A percentile compares a stretch with the other conserved stretches of the same genome.
phyloP scores from a whole-genome alignment of 2,888 invertebrate species.

The Tetropium fuscum region DNA sequence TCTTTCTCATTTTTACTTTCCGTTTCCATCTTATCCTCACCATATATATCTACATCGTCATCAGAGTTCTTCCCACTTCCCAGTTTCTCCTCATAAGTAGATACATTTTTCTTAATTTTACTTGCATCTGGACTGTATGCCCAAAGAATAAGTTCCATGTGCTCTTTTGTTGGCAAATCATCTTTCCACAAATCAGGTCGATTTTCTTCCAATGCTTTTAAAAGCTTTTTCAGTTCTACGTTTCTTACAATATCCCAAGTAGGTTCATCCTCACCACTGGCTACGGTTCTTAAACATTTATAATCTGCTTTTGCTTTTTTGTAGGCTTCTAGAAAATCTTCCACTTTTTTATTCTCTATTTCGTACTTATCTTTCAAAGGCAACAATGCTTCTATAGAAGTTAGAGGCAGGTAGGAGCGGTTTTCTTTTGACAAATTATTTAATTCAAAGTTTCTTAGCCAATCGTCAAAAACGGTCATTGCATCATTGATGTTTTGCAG shows the following conservation, averaged over 20 bases:
- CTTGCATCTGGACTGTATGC: slow-evolving; percentile 80
- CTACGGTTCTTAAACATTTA: slow-evolving; percentile 77
- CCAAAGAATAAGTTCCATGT: slow-evolving; percentile 78
- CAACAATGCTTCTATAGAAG: slow-evolving; percentile 70
- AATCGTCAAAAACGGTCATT: slow-evolving; percentile 77
- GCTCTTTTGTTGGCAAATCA: slow-evolving; percentile 77
- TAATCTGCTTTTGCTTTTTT: slow-evolving; percentile 75
- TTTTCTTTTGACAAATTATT: slow-evolving; percentile 77
- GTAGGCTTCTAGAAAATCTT: slow-evolving; percentile 75
- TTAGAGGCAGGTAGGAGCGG: slow-evolving; percentile 75
- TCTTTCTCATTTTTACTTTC: slow-evolving; percentile 34
- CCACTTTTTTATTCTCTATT: slow-evolving; percentile 66
- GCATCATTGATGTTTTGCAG: slow-evolving; percentile 81
- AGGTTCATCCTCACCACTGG: slow-evolving; percentile 68
- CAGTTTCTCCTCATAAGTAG: slow-evolving; percentile 66
- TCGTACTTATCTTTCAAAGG: slow-evolving; percentile 69
- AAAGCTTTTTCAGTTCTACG: slow-evolving; percentile 70
- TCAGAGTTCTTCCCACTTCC: slow-evolving; percentile 50
- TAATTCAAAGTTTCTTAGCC: slow-evolving; percentile 79
- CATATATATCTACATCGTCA: slow-evolving; percentile 48
- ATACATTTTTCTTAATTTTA: slow-evolving; percentile 73
- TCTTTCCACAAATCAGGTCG: slow-evolving; percentile 73
- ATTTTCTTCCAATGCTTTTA: slow-evolving; percentile 71
- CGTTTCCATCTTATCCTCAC: slow-evolving; percentile 42
- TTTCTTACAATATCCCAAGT: slow-evolving; percentile 86